Evolutionary conservation across 1,140 invertebrate species (phyloP), one percentile per base, ranked within the genome.

Genomic region (Heliothis virescens): DNA sequence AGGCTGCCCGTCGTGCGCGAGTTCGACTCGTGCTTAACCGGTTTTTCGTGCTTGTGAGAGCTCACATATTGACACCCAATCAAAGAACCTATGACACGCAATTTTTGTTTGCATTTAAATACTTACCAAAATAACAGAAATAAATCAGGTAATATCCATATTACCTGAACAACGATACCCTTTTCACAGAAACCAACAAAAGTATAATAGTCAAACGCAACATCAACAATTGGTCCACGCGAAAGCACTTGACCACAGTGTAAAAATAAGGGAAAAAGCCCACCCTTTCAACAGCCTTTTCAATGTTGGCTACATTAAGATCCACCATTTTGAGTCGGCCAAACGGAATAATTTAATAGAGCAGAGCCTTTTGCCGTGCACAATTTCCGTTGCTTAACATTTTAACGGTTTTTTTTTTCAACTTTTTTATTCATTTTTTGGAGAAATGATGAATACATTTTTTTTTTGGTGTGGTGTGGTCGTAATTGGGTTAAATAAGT

Each of bases 341-440:
- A 88, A 84, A 86, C 86, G 88, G 87, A 91, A 91, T 90, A 90
- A 91, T 91, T 91, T 90, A 91, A 91, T 89, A 90, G 88, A 91
- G 87, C 83, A 85, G 83, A 85, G 83, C 84, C 85, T 90, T 90
- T 90, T 86, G 86, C 83, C 82, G 74, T 84, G 63, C 77, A 77
- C 76, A 79, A 84, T 86, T 86, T 77, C 79, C 83, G 81, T 82
- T 77, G 80, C 82, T 86, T 85, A 85, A 87, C 81, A 87, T 87
- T 80, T 62, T 26, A n/a, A 73, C 34, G 16, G 53, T 7, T 75
- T 63, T 75, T 75, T 50, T 62, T 41, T 65, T 65, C 18, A n/a
- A 1, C 13, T 34, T 34, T 34, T 52, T 69, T 3, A 52, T 16
- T n/a, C 4, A 69, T 52, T 69, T 69, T 52, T 69, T 69, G 50